Conservation (phyloP, 2,888 invertebrate species). For the Axea sp. region DNA sequence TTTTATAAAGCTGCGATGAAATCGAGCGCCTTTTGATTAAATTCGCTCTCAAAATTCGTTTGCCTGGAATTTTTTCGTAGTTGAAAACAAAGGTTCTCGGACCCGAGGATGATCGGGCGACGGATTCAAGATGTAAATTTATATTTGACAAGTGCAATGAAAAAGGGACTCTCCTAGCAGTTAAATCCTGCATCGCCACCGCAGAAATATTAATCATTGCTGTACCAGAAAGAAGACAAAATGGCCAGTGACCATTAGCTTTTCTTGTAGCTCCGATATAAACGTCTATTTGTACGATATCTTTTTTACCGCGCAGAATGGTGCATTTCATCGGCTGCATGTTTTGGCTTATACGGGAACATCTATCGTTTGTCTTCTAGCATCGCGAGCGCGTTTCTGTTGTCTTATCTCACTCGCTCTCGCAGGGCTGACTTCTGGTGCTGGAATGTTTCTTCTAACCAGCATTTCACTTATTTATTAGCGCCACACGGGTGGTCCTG, state of each 20-base stretch:
- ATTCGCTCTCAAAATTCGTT: too few relatives aligned
- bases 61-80: too few relatives aligned
- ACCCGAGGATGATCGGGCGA: too few relatives aligned
- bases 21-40: too few relatives aligned
- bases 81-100: too few relatives aligned
- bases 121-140: too few relatives aligned
- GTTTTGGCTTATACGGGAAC: conserved; percentile 60
- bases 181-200: background rate
- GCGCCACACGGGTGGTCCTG: conserved; percentile 78
- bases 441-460: conserved; percentile 71
- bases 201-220: conserved; percentile 11
- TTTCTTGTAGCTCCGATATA: conserved; percentile 32
- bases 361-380: conserved; percentile 56
- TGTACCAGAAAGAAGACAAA: conserved; percentile 29
- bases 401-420: conserved; percentile 19
- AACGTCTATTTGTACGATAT: conserved; percentile 51
- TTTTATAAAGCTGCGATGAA: too few relatives aligned
- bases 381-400: conserved; percentile 36
- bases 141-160: too few relatives aligned
- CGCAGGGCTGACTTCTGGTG: conserved; percentile 27
- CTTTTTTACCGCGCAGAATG: conserved; percentile 38
- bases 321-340: conserved; percentile 26
- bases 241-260: conserved; percentile 30
- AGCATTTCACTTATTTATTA: conserved; percentile 79
- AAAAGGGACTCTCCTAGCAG: background rate